Evolutionary conservation across 2,888 invertebrate species (phyloP).

Genomic region (Ochropleura leucogaster): DNA sequence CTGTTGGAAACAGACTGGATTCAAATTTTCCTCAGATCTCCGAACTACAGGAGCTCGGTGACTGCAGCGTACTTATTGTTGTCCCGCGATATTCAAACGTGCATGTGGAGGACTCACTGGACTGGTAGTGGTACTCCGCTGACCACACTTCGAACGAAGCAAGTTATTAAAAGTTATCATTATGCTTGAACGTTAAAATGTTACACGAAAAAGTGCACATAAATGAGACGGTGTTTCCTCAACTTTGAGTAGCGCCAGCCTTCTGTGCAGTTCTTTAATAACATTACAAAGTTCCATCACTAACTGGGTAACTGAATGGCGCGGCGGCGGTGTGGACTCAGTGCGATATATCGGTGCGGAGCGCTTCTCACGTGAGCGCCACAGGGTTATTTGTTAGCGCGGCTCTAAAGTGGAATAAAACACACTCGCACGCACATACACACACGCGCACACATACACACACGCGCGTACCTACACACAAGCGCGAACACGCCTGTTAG

Average conservation of each 20-base stretch:
- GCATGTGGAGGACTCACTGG: not conserved
- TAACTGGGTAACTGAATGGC: conserved; percentile 55
- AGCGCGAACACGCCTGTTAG: too few species aligned
- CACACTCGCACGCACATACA: not conserved
- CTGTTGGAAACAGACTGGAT: conserved; percentile 28
- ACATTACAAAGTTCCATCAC: conserved; percentile 55
- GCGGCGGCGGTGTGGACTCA: not conserved
- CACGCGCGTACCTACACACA: not conserved
- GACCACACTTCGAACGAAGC: not conserved
- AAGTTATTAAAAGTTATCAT: conserved; percentile 28
- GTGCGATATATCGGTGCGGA: not conserved
- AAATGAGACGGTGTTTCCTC: conserved; percentile 7
- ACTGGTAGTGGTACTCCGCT: not conserved
- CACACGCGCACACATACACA: too few species aligned
- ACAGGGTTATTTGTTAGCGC: conserved; percentile 4
- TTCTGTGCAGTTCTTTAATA: conserved; percentile 38
- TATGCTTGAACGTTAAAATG: conserved; percentile 31
- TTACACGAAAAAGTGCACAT: conserved; percentile 34
- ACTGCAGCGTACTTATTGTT: not conserved
- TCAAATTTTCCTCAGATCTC: conserved; percentile 10
- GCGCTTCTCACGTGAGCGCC: not conserved
- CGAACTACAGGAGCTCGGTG: not conserved
- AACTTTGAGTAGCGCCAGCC: conserved; percentile 26
- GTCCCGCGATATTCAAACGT: not conserved
- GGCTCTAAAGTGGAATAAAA: conserved; percentile 12